Evolutionary conservation across 2,888 invertebrate genomes (phyloP), one percentile per base, ranked within the genome.

Genomic region (Camptogramma bilineatum): DNA sequence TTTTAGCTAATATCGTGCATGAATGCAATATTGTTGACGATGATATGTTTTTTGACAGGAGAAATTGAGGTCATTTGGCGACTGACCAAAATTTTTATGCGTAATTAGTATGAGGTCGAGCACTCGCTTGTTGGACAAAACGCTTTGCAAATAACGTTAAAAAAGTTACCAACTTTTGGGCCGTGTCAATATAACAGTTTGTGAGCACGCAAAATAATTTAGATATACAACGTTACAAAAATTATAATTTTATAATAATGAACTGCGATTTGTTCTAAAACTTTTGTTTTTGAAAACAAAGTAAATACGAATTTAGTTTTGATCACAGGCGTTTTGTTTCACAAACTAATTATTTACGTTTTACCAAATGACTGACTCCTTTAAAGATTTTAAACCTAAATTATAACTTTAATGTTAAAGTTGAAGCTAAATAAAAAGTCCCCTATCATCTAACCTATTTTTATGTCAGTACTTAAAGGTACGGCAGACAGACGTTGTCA

Each of bases 131-230:
- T n/a, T n/a, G 4, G 31, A 24, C 39, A 28, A 17, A 51, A 46
- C 34, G 46, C 42, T 54, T 21, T 4, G 18, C 31, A 58, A 64
- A 59, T 54, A 51, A 58, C 51, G 42, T 50, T 9, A n/a, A n/a
- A 42, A 44, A 53, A 28, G 31, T 53, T 58, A 10, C n/a, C 13
- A 54, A 47, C 44, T 54, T 54, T 47, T 9, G 16, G 50, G 44
- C 17, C 16, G 16, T 59, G 54, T 59, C 53, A 64, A 64, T 59
- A 58, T 54, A 58, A 54, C 50, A 58, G 53, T 42, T 57, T 19
- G 17, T 31, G n/a, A n/a, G n/a, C 10, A 18, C 53, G 2, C 39
- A 28, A 50, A 50, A 24, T 9, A 39, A 42, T 57, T 51, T 17
- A 16, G 16, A 50, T n/a, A n/a, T 1, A 28, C 28, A 8, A 28